These are phyloP conservation scores for Spodoptera litura DNA, from an alignment of 1,140 invertebrate species.

Conservation along the genomic window DNA sequence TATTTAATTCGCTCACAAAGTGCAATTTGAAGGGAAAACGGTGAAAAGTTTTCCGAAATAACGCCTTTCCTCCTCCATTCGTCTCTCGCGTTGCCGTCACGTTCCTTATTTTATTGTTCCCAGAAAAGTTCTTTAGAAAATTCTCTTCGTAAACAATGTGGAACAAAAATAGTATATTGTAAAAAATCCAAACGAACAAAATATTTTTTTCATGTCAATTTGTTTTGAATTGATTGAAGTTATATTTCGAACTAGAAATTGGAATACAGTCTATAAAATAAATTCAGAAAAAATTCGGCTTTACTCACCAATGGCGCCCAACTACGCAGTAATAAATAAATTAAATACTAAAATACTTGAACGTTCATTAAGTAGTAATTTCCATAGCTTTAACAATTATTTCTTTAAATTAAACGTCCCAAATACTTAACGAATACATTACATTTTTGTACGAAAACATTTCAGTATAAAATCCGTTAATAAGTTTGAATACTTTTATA, in stretches of 20 bases:
- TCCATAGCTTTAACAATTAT: background rate
- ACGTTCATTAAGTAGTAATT: too few species aligned
- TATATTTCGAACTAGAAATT: too few species aligned
- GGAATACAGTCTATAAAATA: too few species aligned
- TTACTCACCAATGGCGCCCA: too few species aligned
- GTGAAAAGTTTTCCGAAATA: conserved; percentile 55
- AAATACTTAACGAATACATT: background rate
- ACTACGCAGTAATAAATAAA: too few species aligned
- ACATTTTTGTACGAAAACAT: background rate
- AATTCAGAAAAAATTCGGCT: too few species aligned
- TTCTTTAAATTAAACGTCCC: background rate
- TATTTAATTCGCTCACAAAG: conserved; percentile 53
- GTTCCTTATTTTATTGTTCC: conserved; percentile 59
- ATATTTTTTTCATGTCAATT: background rate
- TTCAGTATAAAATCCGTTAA: background rate
- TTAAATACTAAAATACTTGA: too few species aligned
- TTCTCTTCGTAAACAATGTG: conserved; percentile 51
- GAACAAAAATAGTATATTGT: conserved; percentile 25
- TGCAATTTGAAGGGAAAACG: conserved; percentile 58
- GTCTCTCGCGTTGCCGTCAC: conserved; percentile 53
- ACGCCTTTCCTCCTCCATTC: conserved; percentile 50
- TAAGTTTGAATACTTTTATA: conserved; percentile 17
- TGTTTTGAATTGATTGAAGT: background rate
- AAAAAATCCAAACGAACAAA: background rate
- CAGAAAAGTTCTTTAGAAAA: conserved; percentile 50